These are phyloP conservation scores for Paratrypauchen microcephalus DNA, from an alignment of 2,797 vertebrate genomes.

Conservation along the genomic window DNA sequence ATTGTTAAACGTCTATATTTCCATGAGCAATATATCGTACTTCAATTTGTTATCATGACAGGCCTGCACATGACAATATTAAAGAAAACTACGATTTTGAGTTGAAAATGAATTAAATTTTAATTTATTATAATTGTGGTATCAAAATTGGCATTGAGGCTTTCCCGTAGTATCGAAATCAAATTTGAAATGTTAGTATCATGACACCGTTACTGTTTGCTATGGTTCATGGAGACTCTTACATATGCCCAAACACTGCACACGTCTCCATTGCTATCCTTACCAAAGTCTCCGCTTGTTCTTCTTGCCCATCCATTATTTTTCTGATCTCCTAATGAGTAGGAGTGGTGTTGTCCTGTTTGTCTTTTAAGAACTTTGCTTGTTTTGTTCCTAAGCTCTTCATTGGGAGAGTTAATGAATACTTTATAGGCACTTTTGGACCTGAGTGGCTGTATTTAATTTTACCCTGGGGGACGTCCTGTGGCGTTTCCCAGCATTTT, in stretches of 20 bases:
- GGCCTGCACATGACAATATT: too few relatives aligned
- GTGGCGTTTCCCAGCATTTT: slow-evolving; percentile 80
- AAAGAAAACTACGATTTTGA: too few relatives aligned
- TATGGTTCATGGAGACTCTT: neutral
- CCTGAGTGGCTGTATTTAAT: slow-evolving; percentile 71
- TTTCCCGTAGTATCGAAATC: too few relatives aligned
- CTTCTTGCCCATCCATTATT: slow-evolving; percentile 41
- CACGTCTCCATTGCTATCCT: slow-evolving; percentile 32
- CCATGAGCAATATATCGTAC: too few relatives aligned
- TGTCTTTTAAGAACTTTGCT: slow-evolving; percentile 71
- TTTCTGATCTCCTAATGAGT: slow-evolving; percentile 27
- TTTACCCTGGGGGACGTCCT: slow-evolving; percentile 66
- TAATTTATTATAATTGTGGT: too few relatives aligned
- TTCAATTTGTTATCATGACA: too few relatives aligned
- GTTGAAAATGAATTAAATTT: too few relatives aligned
- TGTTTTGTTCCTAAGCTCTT: slow-evolving; percentile 69
- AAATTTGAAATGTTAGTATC: too few relatives aligned
- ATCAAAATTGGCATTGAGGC: too few relatives aligned
- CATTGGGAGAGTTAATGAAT: slow-evolving; percentile 75
- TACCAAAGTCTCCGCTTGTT: slow-evolving; percentile 39
- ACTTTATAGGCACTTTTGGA: slow-evolving; percentile 77
- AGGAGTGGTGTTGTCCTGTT: slow-evolving; percentile 50
- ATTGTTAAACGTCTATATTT: too few relatives aligned
- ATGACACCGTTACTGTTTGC: neutral
- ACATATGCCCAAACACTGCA: slow-evolving; percentile 42